Conservation (phyloP, 2,888 invertebrate genomes). For the Ischnura elegans region DNA sequence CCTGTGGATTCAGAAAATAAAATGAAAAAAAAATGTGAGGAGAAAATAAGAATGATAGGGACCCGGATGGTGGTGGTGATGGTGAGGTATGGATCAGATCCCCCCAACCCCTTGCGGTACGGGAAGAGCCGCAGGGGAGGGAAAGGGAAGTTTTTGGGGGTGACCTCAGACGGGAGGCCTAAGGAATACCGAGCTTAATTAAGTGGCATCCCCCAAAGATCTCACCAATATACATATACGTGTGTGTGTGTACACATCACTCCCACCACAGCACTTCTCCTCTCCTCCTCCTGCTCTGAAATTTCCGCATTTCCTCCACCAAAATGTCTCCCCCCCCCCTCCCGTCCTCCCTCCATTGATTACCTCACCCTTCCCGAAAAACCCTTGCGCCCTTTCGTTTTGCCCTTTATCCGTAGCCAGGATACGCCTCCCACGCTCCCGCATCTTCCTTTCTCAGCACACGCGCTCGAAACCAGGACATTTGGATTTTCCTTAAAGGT, state of each 20-base stretch:
- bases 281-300: not conserved
- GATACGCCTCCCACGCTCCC: not conserved
- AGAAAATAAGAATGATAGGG: not conserved
- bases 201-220: constrained; percentile 21
- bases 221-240: not conserved
- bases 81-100: not conserved
- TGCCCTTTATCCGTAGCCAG: constrained; percentile 37
- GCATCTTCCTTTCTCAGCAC: not conserved
- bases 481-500: not conserved
- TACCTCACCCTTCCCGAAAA: not conserved
- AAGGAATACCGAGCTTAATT: constrained; percentile 39
- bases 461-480: not conserved
- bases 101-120: not conserved
- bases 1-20: constrained; percentile 33
- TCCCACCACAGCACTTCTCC: not conserved
- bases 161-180: not conserved
- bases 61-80: not conserved
- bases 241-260: not conserved
- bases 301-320: constrained; percentile 24
- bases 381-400: not conserved
- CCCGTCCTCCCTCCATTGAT: constrained; percentile 42
- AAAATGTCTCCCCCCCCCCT: not conserved
- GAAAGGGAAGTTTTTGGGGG: not conserved
- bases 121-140: not conserved
- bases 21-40: not conserved